Conservation (phyloP, 2,888 invertebrate species). For the Ornithoptera priamus region DNA sequence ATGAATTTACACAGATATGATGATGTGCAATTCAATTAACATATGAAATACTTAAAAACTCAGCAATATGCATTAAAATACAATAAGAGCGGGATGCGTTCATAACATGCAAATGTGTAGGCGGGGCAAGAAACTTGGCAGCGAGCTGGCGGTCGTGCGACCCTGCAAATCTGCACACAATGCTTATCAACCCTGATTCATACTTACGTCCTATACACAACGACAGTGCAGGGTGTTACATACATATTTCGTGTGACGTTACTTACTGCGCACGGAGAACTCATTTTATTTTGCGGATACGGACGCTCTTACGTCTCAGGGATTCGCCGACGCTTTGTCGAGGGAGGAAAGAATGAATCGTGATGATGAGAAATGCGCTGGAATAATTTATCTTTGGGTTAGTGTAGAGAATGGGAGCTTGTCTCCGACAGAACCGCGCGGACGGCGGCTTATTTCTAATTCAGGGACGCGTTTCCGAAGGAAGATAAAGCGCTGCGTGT, state of each 20-base stretch:
- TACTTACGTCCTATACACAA: slow-evolving; percentile 52
- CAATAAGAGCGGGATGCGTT: slow-evolving; percentile 50
- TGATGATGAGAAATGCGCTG: slow-evolving; percentile 71
- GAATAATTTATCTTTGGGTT: slow-evolving; percentile 74
- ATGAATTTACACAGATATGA: slow-evolving; percentile 28
- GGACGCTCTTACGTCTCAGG: slow-evolving; percentile 63
- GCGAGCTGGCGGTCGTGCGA: slow-evolving; percentile 53
- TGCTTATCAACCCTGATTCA: slow-evolving; percentile 76
- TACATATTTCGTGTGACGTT: slow-evolving; percentile 48
- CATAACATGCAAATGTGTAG: slow-evolving; percentile 70
- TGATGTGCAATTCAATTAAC: slow-evolving; percentile 24
- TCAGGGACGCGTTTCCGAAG: slow-evolving; percentile 62
- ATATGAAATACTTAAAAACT: slow-evolving; percentile 20
- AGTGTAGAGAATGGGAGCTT: slow-evolving; percentile 63
- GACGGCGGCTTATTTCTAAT: slow-evolving; percentile 68
- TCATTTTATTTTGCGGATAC: slow-evolving; percentile 70
- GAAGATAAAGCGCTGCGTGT: slow-evolving; percentile 57
- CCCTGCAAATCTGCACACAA: slow-evolving; percentile 69
- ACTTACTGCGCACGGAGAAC: slow-evolving; percentile 56
- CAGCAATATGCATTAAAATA: slow-evolving; percentile 40
- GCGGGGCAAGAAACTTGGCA: slow-evolving; percentile 73
- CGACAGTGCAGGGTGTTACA: slow-evolving; percentile 40
- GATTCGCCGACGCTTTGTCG: slow-evolving; percentile 69
- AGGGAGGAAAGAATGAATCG: slow-evolving; percentile 66
- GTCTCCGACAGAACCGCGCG: slow-evolving; percentile 54